Conservation (phyloP, 1,140 invertebrate genomes). For the Hylaeus volcanicus region DNA sequence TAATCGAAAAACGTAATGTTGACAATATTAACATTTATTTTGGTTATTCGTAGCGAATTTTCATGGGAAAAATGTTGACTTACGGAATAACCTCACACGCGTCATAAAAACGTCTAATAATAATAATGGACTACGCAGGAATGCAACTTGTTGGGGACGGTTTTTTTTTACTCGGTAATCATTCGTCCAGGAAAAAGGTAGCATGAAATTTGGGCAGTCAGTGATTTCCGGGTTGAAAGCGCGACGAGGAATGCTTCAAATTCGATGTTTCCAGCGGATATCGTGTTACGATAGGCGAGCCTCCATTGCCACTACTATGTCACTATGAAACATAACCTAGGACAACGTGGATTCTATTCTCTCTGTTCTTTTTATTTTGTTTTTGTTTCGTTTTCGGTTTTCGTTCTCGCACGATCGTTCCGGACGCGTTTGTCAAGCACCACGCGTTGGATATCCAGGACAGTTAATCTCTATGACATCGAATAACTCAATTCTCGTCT, state of each 20-base stretch:
- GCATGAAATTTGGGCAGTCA: slow-evolving; percentile 28
- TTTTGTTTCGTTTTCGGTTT: neutral
- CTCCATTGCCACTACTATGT: slow-evolving; percentile 53
- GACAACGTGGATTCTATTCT: slow-evolving; percentile 40
- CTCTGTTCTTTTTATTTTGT: neutral
- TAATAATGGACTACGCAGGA: neutral
- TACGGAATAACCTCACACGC: no score
- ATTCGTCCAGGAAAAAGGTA: neutral
- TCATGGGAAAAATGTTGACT: no score
- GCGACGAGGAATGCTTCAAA: slow-evolving; percentile 42
- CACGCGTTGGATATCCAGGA: slow-evolving; percentile 49
- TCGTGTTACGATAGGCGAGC: slow-evolving; percentile 54
- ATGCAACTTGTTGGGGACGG: neutral
- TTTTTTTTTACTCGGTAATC: neutral
- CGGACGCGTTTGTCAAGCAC: slow-evolving; percentile 59
- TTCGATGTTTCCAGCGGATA: slow-evolving; percentile 52
- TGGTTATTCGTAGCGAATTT: no score
- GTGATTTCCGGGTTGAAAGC: slow-evolving; percentile 32
- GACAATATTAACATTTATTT: no score
- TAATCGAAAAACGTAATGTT: no score
- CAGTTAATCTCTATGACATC: slow-evolving; percentile 63
- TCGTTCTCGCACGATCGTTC: slow-evolving; percentile 48
- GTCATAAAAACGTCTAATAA: no score
- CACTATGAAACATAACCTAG: slow-evolving; percentile 62
- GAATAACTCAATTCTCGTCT: slow-evolving; percentile 61